These are phyloP conservation scores for Acridotheres tristis DNA, from an alignment of 2,797 vertebrate genomes.

Conservation along the genomic window DNA sequence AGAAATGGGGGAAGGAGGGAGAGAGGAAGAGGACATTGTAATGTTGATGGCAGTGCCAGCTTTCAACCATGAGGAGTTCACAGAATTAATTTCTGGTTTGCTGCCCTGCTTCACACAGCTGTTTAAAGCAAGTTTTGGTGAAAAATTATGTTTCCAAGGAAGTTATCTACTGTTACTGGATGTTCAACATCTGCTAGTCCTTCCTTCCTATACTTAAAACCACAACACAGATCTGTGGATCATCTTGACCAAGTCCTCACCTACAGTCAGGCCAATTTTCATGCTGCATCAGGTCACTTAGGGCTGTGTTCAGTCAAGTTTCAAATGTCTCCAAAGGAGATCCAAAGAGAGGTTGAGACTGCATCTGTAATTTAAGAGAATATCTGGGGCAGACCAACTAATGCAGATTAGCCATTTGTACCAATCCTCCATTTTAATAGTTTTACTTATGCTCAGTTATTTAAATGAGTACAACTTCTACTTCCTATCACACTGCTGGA, in stretches of 20 bases:
- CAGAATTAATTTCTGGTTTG: neutral
- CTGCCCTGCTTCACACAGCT: neutral
- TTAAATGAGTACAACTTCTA: neutral
- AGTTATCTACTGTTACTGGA: neutral
- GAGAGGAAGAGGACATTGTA: neutral
- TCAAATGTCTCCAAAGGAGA: neutral
- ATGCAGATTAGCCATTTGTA: neutral
- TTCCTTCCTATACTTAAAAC: neutral
- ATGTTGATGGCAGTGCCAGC: neutral
- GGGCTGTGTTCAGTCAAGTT: neutral
- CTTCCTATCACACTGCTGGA: neutral
- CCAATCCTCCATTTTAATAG: neutral
- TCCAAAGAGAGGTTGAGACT: neutral
- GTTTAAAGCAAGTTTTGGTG: neutral
- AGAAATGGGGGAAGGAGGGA: neutral
- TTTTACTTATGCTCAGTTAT: neutral
- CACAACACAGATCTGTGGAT: neutral
- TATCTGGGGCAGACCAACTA: neutral
- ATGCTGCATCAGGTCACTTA: neutral
- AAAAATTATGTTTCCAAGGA: neutral
- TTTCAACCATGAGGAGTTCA: neutral
- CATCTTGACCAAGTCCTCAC: neutral
- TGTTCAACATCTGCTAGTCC: neutral
- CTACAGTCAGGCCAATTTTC: neutral
- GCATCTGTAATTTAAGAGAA: neutral